These are phyloP conservation scores for Chrysolina haemoptera DNA, from an alignment of 2,888 invertebrate genomes.

Conservation along the genomic window DNA sequence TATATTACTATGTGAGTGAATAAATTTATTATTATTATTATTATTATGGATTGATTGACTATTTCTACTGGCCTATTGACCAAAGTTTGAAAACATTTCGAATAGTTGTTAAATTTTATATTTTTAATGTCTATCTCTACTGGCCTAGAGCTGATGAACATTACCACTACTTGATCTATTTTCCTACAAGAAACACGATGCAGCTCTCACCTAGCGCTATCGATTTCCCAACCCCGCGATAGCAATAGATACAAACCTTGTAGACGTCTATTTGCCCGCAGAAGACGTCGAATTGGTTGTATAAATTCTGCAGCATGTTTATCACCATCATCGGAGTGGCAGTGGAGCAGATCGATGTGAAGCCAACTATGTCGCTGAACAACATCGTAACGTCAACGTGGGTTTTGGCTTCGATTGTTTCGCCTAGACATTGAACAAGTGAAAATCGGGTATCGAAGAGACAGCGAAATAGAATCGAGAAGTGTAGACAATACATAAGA, in stretches of 20 bases:
- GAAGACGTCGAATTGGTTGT: conserved; percentile 93
- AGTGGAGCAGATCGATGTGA: conserved; percentile 95
- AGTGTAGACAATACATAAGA: too few species aligned
- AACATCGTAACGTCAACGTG: conserved; percentile 96
- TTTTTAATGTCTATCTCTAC: too few species aligned
- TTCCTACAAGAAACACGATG: not conserved
- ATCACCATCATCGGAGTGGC: conserved; percentile 97
- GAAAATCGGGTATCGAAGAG: too few species aligned
- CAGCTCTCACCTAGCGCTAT: not conserved
- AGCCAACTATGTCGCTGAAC: conserved; percentile 96
- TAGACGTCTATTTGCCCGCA: conserved; percentile 95
- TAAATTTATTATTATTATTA: too few species aligned
- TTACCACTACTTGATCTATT: not conserved
- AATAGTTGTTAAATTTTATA: too few species aligned
- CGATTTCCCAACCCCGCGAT: not conserved
- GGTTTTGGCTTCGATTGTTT: conserved; percentile 92
- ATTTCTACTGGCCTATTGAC: too few species aligned
- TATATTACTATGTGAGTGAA: too few species aligned
- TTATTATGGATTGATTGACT: too few species aligned
- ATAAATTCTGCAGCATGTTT: conserved; percentile 93
- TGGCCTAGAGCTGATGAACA: not conserved
- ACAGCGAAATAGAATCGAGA: too few species aligned
- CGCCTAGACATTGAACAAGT: conserved; percentile 72
- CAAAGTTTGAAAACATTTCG: too few species aligned
- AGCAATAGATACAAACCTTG: conserved; percentile 77